phyloP scores from a whole-genome alignment of 2,888 invertebrate genomes.

The Lypha dubia region DNA sequence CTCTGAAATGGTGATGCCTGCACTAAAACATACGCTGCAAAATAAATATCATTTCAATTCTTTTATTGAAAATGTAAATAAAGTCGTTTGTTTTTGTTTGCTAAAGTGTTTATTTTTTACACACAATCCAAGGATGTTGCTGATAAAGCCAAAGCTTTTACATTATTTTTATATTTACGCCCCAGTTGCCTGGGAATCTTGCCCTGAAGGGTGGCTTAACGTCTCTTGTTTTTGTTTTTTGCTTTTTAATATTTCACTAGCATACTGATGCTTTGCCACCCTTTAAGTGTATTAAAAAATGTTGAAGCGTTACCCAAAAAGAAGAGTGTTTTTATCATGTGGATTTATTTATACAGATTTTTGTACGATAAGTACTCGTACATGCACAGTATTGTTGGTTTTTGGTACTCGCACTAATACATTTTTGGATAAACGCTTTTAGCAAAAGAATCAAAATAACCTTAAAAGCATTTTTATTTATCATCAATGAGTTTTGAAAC shows the following conservation, averaged over 20 bases:
- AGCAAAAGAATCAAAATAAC: constrained; percentile 35
- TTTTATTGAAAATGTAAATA: constrained; percentile 75
- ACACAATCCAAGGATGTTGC: constrained; percentile 54
- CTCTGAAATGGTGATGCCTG: constrained; percentile 6
- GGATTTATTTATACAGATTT: constrained; percentile 45
- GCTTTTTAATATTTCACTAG: constrained; percentile 13
- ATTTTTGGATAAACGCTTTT: constrained; percentile 49
- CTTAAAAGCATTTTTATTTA: constrained; percentile 64
- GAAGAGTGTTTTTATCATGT: constrained; percentile 28
- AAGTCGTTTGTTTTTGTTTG: constrained; percentile 70
- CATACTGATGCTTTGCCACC: constrained; percentile 51
- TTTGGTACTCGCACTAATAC: constrained; percentile 37
- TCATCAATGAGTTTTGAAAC: constrained; percentile 33
- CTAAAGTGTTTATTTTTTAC: constrained; percentile 64
- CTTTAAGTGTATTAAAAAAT: constrained; percentile 53
- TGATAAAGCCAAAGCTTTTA: constrained; percentile 51
- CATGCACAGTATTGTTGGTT: constrained; percentile 38
- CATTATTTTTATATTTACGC: constrained; percentile 64
- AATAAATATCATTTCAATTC: constrained; percentile 63
- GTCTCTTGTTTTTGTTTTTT: too few relatives aligned
- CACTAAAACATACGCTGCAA: not conserved
- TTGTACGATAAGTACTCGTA: too few relatives aligned
- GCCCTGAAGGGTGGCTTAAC: constrained; percentile 70
- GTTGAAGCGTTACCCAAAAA: constrained; percentile 56
- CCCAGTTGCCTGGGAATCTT: constrained; percentile 71